Evolutionary conservation across 2,888 invertebrate genomes (phyloP).

Genomic region (Leuctra nigra): DNA sequence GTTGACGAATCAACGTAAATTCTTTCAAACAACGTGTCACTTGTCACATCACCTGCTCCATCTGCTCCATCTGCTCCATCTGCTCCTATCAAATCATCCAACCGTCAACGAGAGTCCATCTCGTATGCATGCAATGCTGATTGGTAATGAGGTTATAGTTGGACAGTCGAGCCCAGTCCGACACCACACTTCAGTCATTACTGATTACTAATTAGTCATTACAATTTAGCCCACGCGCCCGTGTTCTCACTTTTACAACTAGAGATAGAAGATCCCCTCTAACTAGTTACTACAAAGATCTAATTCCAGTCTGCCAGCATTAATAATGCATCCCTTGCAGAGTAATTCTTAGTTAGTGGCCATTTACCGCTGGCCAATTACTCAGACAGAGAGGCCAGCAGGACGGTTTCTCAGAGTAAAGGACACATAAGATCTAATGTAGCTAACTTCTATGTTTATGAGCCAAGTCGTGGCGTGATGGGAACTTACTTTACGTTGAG

Average conservation of each 20-base stretch:
- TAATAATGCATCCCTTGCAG: background rate
- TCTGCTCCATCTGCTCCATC: too few species aligned
- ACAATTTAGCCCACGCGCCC: background rate
- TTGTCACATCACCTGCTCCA: too few species aligned
- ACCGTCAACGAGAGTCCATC: too few species aligned
- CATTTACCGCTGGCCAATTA: background rate
- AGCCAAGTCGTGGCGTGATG: too few species aligned
- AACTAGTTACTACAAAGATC: background rate
- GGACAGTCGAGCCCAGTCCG: too few species aligned
- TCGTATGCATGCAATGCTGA: too few species aligned
- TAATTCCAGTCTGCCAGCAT: background rate
- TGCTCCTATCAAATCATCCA: too few species aligned
- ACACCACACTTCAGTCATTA: background rate
- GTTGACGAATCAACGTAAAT: too few species aligned
- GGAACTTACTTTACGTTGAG: too few species aligned
- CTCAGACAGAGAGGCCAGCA: background rate
- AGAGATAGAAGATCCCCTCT: background rate
- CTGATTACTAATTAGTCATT: conserved; percentile 5
- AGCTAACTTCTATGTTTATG: conserved; percentile 26
- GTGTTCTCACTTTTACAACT: too few species aligned
- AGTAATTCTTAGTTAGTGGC: conserved; percentile 8
- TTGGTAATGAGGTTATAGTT: too few species aligned
- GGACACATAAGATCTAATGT: background rate
- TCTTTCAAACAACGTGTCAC: too few species aligned
- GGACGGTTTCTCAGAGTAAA: background rate